phyloP scores from a whole-genome alignment of 2,113 vertebrate genomes.

The Eleginops maclovinus region DNA sequence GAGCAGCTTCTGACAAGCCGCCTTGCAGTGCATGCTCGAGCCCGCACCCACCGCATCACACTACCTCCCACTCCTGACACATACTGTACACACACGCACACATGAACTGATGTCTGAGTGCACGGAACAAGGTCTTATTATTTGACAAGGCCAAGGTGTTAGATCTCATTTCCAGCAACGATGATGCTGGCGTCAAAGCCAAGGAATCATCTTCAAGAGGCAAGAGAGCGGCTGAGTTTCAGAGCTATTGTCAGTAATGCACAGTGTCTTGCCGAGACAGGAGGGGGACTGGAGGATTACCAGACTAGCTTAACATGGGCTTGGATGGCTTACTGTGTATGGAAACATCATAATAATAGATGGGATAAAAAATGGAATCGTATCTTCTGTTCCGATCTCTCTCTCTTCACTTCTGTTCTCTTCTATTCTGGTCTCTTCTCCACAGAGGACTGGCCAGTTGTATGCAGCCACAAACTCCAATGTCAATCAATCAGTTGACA shows the following conservation, averaged over 20 bases:
- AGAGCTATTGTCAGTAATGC: constrained; percentile 68
- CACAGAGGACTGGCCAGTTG: not conserved
- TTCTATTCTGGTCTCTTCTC: constrained; percentile 3
- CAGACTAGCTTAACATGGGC: constrained; percentile 47
- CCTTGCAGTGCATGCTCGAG: constrained; percentile 70
- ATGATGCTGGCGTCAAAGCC: constrained; percentile 61
- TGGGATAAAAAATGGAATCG: not conserved
- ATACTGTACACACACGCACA: constrained; percentile 35
- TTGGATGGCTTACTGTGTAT: constrained; percentile 55
- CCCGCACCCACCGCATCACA: constrained; percentile 70
- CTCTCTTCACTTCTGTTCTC: not conserved
- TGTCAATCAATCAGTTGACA: constrained; percentile 16
- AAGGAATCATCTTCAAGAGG: constrained; percentile 50
- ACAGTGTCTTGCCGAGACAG: constrained; percentile 58
- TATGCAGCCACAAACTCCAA: constrained; percentile 9
- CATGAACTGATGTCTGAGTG: constrained; percentile 37
- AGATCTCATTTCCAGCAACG: constrained; percentile 79
- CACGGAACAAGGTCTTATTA: constrained; percentile 69
- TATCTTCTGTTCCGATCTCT: constrained; percentile 10
- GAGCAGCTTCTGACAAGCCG: constrained; percentile 77
- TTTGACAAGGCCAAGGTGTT: constrained; percentile 78
- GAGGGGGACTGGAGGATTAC: constrained; percentile 42
- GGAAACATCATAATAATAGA: constrained; percentile 52
- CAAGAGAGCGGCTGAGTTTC: constrained; percentile 35
- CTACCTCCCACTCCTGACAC: constrained; percentile 39